Conservation (phyloP, 2,888 invertebrate genomes). For the Tinea trinotella region DNA sequence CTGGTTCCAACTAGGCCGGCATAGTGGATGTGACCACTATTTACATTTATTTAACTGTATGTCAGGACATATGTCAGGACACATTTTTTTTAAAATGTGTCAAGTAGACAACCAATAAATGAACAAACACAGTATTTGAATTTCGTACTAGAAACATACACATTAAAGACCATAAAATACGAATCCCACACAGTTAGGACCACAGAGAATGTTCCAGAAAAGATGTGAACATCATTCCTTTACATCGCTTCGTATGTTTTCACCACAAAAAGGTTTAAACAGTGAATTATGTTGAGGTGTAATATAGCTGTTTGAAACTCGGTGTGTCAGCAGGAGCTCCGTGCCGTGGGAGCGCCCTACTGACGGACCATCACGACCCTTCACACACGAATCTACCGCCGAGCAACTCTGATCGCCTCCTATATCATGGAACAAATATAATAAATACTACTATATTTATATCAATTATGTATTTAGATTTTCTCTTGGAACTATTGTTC, state of each 20-base stretch:
- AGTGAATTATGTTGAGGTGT: conserved; percentile 7
- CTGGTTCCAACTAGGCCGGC: too few species aligned
- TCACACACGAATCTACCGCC: conserved; percentile 27
- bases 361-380: conserved; percentile 35
- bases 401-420: not conserved
- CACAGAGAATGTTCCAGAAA: not conserved
- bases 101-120: too few species aligned
- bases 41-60: too few species aligned
- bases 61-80: too few species aligned
- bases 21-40: too few species aligned
- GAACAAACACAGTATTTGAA: too few species aligned
- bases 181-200: too few species aligned
- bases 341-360: conserved; percentile 34
- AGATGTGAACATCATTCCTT: not conserved
- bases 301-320: not conserved
- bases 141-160: too few species aligned
- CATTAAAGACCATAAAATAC: too few species aligned
- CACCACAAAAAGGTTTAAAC: conserved; percentile 2
- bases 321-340: conserved; percentile 13
- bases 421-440: not conserved
- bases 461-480: not conserved
- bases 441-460: too few species aligned
- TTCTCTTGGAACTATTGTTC: not conserved
- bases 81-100: too few species aligned
- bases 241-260: not conserved